phyloP scores from a whole-genome alignment of 2,888 invertebrate genomes.

The Malacosoma neustria region DNA sequence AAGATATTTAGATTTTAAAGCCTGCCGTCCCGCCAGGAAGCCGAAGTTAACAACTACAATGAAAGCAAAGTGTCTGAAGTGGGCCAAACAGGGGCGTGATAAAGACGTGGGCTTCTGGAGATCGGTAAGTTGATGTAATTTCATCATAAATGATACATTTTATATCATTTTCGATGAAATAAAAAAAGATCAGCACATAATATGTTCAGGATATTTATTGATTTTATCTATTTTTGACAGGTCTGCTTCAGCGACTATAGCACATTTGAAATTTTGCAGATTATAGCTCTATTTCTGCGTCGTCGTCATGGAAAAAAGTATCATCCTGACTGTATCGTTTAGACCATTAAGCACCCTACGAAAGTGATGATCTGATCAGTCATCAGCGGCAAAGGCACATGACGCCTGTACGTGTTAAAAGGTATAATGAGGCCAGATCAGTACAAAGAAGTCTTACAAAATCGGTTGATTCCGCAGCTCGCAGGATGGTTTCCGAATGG shows the following conservation, averaged over 20 bases:
- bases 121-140: too few relatives aligned
- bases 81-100: constrained; percentile 3
- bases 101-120: constrained; percentile 6
- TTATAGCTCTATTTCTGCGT: constrained; percentile 6
- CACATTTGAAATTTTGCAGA: constrained; percentile 7
- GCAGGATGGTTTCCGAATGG: constrained; percentile 9
- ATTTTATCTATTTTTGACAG: constrained; percentile 1
- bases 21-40: constrained; percentile 5
- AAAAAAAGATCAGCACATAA: constrained; percentile 1
- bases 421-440: constrained; percentile 4
- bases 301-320: constrained; percentile 4
- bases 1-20: constrained; percentile 4
- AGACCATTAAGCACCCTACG: too few relatives aligned
- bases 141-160: too few relatives aligned
- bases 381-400: constrained; percentile 6
- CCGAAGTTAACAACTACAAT: constrained; percentile 6
- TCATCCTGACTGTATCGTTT: constrained; percentile 3
- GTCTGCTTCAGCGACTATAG: constrained; percentile 5
- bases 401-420: constrained; percentile 5
- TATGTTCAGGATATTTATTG: background rate
- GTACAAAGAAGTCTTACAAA: constrained; percentile 7
- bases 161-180: too few relatives aligned
- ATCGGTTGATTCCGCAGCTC: constrained; percentile 9
- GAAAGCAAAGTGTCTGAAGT: too few relatives aligned
- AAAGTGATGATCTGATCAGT: constrained; percentile 6